Percentiles rank a stretch among this genome's conserved stretches.
These are phyloP conservation scores for Lasioglossum marginatum DNA, from an alignment of 2,888 invertebrate genomes.

Conservation along the genomic window DNA sequence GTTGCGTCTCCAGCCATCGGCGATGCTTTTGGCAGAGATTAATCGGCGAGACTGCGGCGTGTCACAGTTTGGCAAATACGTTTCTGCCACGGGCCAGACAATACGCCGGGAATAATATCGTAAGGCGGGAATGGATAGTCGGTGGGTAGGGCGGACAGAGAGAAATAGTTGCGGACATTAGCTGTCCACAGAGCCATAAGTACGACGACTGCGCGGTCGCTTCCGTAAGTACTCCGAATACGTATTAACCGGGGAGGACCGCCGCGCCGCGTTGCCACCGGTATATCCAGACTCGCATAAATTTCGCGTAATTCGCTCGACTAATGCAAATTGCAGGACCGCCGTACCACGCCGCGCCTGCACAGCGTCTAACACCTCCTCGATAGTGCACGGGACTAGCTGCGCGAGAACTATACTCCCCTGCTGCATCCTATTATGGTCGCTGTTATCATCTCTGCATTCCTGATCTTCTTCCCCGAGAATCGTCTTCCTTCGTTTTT, in stretches of 20 bases:
- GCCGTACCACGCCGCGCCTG: conserved; percentile 57
- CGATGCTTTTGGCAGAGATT: conserved; percentile 61
- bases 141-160: conserved; percentile 54
- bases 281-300: conserved; percentile 76
- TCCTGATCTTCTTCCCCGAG: background rate
- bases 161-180: conserved; percentile 75
- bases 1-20: conserved; percentile 38
- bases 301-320: conserved; percentile 79
- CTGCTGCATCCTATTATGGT: conserved; percentile 65
- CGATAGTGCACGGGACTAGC: conserved; percentile 63
- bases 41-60: conserved; percentile 58
- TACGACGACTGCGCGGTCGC: conserved; percentile 66
- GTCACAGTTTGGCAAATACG: conserved; percentile 64
- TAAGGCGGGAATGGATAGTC: conserved; percentile 53
- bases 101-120: conserved; percentile 69
- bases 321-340: conserved; percentile 78
- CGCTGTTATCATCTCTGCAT: conserved; percentile 21
- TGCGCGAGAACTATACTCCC: conserved; percentile 49
- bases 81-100: conserved; percentile 48
- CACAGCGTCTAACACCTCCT: conserved; percentile 64
- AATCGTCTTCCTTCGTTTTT: background rate
- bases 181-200: conserved; percentile 75
- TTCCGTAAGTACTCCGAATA: conserved; percentile 75
- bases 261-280: conserved; percentile 41
- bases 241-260: conserved; percentile 69